Evolutionary conservation across 2,888 invertebrate genomes (phyloP), one percentile per base, ranked within the genome.

Genomic region (Lathronympha strigana): DNA sequence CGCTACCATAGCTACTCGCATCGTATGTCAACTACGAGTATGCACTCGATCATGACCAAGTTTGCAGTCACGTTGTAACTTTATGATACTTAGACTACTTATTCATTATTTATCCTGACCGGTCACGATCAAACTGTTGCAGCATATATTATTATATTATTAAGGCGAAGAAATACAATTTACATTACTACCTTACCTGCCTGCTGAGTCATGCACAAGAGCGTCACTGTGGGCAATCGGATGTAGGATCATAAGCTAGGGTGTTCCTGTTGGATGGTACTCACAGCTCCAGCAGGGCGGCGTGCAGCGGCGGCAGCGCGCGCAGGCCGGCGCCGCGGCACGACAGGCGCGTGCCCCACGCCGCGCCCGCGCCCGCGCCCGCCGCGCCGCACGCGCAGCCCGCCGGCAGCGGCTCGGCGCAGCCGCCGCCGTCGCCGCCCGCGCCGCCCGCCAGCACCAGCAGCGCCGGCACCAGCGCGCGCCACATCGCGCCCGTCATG

Each of bases 241-340:
- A n/a, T n/a, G n/a, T n/a, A n/a, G n/a, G n/a, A n/a, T n/a, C n/a
- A n/a, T n/a, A n/a, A n/a, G n/a, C n/a, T n/a, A n/a, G n/a, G n/a
- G n/a, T n/a, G n/a, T n/a, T n/a, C n/a, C n/a, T n/a, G n/a, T n/a
- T n/a, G n/a, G n/a, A n/a, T n/a, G n/a, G 25, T 23, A 64, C 64
- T 64, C 25, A 66, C 66, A 66, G 49, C 31, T 61, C 66, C 4
- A 61, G 38, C 17, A 66, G 45, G 6, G 33, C 25, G 38, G 33
- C 66, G 54, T 53, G 53, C 45, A 66, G 38, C 61, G 66, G 61
- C 54, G 66, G 66, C 40, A 66, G 21, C 53, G 36, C 28, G 53
- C 66, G 61, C 40, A 66, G 38, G 9, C 66, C 66, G 15, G 66
- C 66, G 47, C 33, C 66, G 61, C 61, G 66, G 53, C 66, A 66